Evolutionary conservation across 2,888 invertebrate species (phyloP).

Genomic region (Linyphia triangularis): DNA sequence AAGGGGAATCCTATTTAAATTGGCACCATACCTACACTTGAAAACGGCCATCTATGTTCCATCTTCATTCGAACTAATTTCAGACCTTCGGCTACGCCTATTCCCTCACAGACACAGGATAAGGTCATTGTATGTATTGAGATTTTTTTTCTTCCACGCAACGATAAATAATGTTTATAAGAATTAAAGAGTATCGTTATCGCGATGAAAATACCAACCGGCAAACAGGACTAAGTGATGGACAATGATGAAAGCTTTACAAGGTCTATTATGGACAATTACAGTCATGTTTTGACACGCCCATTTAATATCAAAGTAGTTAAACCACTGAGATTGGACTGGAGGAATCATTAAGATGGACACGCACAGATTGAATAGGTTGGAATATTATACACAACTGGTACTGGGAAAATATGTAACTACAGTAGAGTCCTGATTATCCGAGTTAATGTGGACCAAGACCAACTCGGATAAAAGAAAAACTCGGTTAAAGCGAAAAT

Average conservation of each 20-base stretch:
- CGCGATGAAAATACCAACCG: background rate
- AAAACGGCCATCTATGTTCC: background rate
- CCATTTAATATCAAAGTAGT: slow-evolving; percentile 35
- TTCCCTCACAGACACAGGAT: background rate
- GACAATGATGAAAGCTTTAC: slow-evolving; percentile 27
- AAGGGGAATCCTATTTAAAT: background rate
- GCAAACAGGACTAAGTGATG: slow-evolving; percentile 15
- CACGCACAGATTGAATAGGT: background rate
- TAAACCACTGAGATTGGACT: background rate
- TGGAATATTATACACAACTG: background rate
- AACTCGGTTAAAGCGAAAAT: too few relatives aligned
- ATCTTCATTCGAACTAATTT: background rate
- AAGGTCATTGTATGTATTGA: background rate
- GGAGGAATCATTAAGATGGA: background rate
- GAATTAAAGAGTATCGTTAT: slow-evolving; percentile 8
- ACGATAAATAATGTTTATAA: background rate
- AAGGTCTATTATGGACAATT: slow-evolving; percentile 37
- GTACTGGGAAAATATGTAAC: too few relatives aligned
- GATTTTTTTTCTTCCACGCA: slow-evolving; percentile 2
- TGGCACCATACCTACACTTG: background rate
- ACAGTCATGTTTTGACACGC: slow-evolving; percentile 33
- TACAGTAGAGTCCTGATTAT: too few relatives aligned
- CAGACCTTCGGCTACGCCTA: background rate
- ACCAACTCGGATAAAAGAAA: too few relatives aligned
- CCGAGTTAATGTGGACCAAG: too few relatives aligned